phyloP scores from a whole-genome alignment of 2,113 vertebrate species.

The Nerophis lumbriciformis region DNA sequence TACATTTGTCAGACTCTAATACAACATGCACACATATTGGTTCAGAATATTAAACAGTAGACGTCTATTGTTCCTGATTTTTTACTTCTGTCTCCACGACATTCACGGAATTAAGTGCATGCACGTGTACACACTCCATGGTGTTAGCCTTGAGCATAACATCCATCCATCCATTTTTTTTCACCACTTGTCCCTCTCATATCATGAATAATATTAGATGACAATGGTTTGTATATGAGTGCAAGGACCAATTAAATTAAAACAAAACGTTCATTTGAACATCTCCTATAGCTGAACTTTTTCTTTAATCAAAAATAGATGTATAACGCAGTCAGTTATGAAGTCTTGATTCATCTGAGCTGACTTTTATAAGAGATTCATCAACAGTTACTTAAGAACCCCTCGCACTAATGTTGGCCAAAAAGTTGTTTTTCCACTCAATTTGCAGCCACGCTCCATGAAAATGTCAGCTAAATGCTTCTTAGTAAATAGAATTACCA shows the following conservation, averaged over 20 bases:
- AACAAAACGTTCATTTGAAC: no score
- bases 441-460: slow-evolving; percentile 35
- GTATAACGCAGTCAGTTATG: no score
- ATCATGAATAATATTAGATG: slow-evolving; percentile 69
- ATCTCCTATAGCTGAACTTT: no score
- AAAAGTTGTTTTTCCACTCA: slow-evolving; percentile 22
- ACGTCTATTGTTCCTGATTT: slow-evolving; percentile 29
- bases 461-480: slow-evolving; percentile 39
- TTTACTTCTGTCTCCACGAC: slow-evolving; percentile 18
- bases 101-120: slow-evolving; percentile 23
- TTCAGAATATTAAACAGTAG: slow-evolving; percentile 16
- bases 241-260: neutral
- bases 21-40: slow-evolving; percentile 11
- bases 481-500: slow-evolving; percentile 46
- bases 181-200: no score
- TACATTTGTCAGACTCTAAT: neutral
- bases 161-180: neutral
- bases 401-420: slow-evolving; percentile 12
- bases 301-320: no score
- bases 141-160: slow-evolving; percentile 62
- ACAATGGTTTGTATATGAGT: slow-evolving; percentile 68
- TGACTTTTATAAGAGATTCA: neutral
- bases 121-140: slow-evolving; percentile 20
- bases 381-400: neutral
- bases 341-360: neutral